These are phyloP conservation scores for Diachrysia chrysitis DNA, from an alignment of 2,888 invertebrate genomes.

Conservation along the genomic window DNA sequence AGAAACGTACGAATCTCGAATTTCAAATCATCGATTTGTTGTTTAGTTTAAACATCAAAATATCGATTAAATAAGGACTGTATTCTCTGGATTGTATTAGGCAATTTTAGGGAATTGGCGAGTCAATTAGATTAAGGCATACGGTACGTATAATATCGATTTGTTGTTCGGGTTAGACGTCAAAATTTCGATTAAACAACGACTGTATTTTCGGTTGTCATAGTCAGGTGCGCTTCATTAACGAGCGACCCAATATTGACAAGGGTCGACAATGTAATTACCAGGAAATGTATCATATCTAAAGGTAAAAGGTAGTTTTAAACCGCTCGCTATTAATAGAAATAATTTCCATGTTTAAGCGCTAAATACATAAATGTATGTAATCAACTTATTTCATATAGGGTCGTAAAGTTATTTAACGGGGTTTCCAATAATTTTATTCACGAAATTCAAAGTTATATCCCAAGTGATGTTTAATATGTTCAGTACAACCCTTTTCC, in stretches of 20 bases:
- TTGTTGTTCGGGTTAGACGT: background rate
- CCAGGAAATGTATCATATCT: background rate
- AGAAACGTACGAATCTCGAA: too few relatives aligned
- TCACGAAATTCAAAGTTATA: background rate
- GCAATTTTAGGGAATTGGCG: background rate
- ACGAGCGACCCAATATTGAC: slow-evolving; percentile 12
- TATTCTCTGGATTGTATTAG: background rate
- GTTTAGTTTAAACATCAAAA: too few relatives aligned
- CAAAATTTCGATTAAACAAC: background rate
- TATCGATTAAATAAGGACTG: background rate
- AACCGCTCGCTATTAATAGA: background rate
- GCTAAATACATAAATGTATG: background rate
- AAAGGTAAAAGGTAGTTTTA: background rate
- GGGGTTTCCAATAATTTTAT: background rate
- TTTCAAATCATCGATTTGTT: too few relatives aligned
- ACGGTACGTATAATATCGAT: background rate
- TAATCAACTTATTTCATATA: background rate
- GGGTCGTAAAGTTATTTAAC: slow-evolving; percentile 2
- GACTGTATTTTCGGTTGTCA: background rate
- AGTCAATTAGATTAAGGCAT: background rate
- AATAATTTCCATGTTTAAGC: background rate
- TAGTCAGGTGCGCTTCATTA: slow-evolving; percentile 8
- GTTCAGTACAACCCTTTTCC: slow-evolving; percentile 2
- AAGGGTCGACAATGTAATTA: slow-evolving; percentile 15
- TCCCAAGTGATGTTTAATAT: slow-evolving; percentile 4